Conservation (phyloP, 1,140 invertebrate genomes). For the Drosophila dunni region DNA sequence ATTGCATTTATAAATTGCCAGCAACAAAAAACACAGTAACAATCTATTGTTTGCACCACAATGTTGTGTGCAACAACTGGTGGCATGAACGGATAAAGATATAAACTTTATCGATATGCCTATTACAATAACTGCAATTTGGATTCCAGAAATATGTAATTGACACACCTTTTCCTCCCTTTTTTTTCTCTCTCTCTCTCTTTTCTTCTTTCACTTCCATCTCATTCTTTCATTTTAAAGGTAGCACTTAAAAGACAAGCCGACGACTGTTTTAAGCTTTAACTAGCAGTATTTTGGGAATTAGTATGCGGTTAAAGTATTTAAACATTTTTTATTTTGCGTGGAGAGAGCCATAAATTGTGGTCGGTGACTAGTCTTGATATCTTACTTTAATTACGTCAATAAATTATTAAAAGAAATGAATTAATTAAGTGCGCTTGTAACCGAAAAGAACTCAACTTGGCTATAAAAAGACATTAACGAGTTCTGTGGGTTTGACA, state of each 20-base stretch:
- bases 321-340: conserved; percentile 3
- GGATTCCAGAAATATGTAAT: conserved; percentile 14
- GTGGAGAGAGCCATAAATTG: background rate
- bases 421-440: background rate
- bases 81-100: conserved; percentile 25
- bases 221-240: background rate
- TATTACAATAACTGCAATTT: conserved; percentile 19
- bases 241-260: conserved; percentile 15
- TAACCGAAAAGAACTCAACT: background rate
- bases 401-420: conserved; percentile 17
- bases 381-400: conserved; percentile 8
- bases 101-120: conserved; percentile 20
- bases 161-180: conserved; percentile 41
- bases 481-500: background rate
- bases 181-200: too few species aligned
- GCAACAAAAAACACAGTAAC: conserved; percentile 1
- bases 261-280: background rate
- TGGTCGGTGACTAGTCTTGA: background rate
- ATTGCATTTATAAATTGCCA: conserved; percentile 69
- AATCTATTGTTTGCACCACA: conserved; percentile 1
- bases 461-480: background rate
- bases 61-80: conserved; percentile 11
- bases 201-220: background rate
- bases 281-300: conserved; percentile 1
- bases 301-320: conserved; percentile 24